Conservation (phyloP, 2,797 vertebrate genomes). For the Pangasius macronema region DNA sequence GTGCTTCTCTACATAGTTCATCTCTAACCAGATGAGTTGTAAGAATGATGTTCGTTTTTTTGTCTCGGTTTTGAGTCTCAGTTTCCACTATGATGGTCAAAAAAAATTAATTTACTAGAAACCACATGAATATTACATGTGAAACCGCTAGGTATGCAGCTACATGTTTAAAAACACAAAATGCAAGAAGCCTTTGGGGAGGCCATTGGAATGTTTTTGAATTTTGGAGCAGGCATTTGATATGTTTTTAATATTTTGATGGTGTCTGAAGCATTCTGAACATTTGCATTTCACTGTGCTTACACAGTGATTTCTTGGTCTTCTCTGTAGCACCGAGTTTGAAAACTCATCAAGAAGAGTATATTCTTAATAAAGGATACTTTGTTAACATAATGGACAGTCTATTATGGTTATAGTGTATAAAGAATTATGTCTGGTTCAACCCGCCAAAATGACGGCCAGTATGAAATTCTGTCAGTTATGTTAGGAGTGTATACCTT, state of each 20-base stretch:
- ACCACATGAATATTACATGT: neutral
- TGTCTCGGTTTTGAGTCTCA: neutral
- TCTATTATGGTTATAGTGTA: neutral
- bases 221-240: neutral
- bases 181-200: neutral
- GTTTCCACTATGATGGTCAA: neutral
- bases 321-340: neutral
- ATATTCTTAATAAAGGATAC: neutral
- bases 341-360: neutral
- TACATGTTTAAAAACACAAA: neutral
- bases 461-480: neutral
- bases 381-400: neutral
- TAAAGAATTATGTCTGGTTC: neutral
- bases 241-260: neutral
- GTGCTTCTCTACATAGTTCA: neutral
- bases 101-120: neutral
- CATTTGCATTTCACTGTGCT: neutral
- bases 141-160: neutral
- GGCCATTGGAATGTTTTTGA: neutral
- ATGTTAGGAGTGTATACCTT: neutral
- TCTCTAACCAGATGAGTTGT: neutral
- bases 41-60: neutral
- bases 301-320: neutral
- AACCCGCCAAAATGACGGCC: neutral
- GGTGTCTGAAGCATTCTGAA: neutral